Conservation (phyloP, 2,113 vertebrate genomes). For the Struthidea cinerea region DNA sequence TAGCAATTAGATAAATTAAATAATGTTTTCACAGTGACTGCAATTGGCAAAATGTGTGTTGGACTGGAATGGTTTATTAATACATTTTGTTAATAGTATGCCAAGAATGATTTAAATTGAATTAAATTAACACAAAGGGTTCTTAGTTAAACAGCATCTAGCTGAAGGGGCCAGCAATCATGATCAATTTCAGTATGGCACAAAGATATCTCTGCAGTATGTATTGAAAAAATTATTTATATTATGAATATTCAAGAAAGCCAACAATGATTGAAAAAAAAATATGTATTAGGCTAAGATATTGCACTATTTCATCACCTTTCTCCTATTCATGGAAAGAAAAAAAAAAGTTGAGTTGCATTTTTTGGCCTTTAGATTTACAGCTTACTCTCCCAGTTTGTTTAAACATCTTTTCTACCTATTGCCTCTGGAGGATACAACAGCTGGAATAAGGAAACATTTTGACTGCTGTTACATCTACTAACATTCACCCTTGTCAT, state of each 20-base stretch:
- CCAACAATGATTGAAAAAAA: background rate
- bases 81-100: background rate
- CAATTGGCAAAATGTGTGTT: background rate
- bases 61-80: background rate
- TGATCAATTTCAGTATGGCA: background rate
- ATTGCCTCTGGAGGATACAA: background rate
- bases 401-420: background rate
- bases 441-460: background rate
- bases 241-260: background rate
- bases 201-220: background rate
- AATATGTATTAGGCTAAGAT: background rate
- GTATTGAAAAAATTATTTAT: background rate
- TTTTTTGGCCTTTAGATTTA: background rate
- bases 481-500: background rate
- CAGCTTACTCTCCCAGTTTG: background rate
- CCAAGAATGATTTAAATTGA: background rate
- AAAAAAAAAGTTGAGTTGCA: background rate
- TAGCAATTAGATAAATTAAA: background rate
- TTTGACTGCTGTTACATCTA: background rate
- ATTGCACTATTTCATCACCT: fast-evolving
- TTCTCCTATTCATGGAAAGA: background rate
- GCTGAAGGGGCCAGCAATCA: background rate
- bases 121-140: background rate
- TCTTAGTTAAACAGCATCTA: background rate
- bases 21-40: background rate